Evolutionary conservation across 1,140 invertebrate species (phyloP).

Genomic region (Rhysida immarginata): DNA sequence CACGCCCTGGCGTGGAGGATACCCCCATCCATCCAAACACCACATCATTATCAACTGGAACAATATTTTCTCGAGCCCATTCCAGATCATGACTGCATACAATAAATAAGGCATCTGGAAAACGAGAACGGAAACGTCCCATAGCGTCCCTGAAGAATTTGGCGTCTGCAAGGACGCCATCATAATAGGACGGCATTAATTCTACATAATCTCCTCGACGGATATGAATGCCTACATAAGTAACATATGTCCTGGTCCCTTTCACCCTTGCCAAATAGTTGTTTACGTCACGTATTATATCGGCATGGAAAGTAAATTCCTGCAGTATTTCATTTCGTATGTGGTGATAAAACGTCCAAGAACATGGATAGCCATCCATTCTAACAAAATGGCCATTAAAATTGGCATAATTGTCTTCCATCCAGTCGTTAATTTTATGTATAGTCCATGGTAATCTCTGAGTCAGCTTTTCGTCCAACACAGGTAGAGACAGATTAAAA

Average conservation of each 20-base stretch:
- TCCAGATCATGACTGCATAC: conserved; percentile 44
- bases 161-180: conserved; percentile 15
- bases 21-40: conserved; percentile 34
- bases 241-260: not conserved
- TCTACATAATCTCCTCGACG: conserved; percentile 41
- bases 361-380: conserved; percentile 7
- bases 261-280: not conserved
- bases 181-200: conserved; percentile 30
- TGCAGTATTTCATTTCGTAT: not conserved
- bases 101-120: conserved; percentile 34
- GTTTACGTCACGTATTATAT: not conserved
- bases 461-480: conserved; percentile 28
- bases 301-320: not conserved
- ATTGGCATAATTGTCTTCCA: not conserved
- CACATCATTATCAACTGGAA: conserved; percentile 25
- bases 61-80: conserved; percentile 35
- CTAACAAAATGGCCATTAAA: not conserved
- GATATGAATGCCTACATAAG: conserved; percentile 42
- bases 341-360: conserved; percentile 15
- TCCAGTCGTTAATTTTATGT: conserved; percentile 32
- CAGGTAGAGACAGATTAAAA: conserved; percentile 40
- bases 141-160: conserved; percentile 39
- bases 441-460: conserved; percentile 23
- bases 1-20: conserved; percentile 13
- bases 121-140: conserved; percentile 38